Evolutionary conservation across 2,888 invertebrate genomes (phyloP), one percentile per base, ranked within the genome.

Genomic region (Dolomedes plantarius): DNA sequence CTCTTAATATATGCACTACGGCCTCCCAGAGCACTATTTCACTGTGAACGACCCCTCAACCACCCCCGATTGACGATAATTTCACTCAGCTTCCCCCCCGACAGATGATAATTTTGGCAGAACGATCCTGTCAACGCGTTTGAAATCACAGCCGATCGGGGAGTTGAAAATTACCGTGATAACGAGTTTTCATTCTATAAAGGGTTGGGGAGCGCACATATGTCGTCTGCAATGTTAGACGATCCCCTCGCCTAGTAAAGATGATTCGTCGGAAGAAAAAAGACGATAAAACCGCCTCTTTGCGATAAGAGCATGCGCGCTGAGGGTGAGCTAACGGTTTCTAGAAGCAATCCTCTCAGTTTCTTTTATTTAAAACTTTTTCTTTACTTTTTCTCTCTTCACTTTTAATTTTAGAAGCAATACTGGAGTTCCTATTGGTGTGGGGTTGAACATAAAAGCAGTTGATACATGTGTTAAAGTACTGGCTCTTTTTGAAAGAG

Each of bases 81-180:
- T 80, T 73, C 36, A 50, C 78, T 68, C 56, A 56, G 56, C 56
- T 56, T 23, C 2, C 56, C 67, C 23, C 65, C 68, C 50, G 16
- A 32, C 41, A 64, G 62, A 65, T 56, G 81, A 82, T 82, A 82
- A 75, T 82, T 80, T 73, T 31, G 69, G 73, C 11, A 41, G 46
- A 75, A 72, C 67, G 74, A 62, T 50, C 56, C 85, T 86, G 85
- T 86, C 85, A 86, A 46, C 85, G 68, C 27, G 28, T 29, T 78
- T 78, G 69, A 75, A 86, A 86, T 86, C 85, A 86, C 85, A 19
- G 85, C 79, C 85, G 79, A 79, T 86, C 79, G 74, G 78, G 78
- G 85, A 78, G 69, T 86, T 85, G 74, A 74, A 86, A 86, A 86
- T 86, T 78, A 86, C 85, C 74, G 68, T 56, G 85, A 86, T 86